Evolutionary conservation across 1,140 invertebrate genomes (phyloP), one percentile per base, ranked within the genome.

Genomic region (Tetramorium alpestre): DNA sequence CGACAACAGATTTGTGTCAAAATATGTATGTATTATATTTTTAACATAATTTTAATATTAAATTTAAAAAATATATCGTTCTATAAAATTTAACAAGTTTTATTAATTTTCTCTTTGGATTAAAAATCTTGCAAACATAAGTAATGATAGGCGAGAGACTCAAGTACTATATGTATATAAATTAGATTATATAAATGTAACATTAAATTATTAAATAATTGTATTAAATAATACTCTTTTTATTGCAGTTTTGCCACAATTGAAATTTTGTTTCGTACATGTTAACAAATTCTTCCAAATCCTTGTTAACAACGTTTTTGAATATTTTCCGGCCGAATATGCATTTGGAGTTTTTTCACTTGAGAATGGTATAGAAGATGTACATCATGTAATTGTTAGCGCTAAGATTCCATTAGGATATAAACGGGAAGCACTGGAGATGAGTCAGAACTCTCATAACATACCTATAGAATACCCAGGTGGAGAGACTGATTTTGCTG

Each of bases 391-490:
- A 87, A 91, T 96, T 13, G 92, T 97, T 0, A 96, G 95, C 76
- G 95, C 95, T 54, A 65, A 90, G 6, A 95, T 96, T 67, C 95
- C 95, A 38, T 51, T 96, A 0, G 96, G 96, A 0, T 97, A 96
- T 86, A 94, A 93, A 0, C 93, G 92, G 28, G 94, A 96, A 54
- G 96, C 96, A 0, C 93, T 95, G 67, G 89, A 94, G 7, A 93
- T 94, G 7, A 94, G 95, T n/a, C 82, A 95, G 38, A 91, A 95
- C 3, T 94, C 95, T 0, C 96, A 97, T 80, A 92, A 96, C 33
- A 93, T 96, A 16, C 94, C 95, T 76, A 91, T 94, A 3, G 93
- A 96, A 33, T 16, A 92, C n/a, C 0, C 25, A 8, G 84, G 77
- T 4, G 93, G 92, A 38, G 90, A 94, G 87, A 85, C 25, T 3